These are phyloP conservation scores for Batillaria attramentaria DNA, from an alignment of 1,140 invertebrate genomes.

Conservation along the genomic window DNA sequence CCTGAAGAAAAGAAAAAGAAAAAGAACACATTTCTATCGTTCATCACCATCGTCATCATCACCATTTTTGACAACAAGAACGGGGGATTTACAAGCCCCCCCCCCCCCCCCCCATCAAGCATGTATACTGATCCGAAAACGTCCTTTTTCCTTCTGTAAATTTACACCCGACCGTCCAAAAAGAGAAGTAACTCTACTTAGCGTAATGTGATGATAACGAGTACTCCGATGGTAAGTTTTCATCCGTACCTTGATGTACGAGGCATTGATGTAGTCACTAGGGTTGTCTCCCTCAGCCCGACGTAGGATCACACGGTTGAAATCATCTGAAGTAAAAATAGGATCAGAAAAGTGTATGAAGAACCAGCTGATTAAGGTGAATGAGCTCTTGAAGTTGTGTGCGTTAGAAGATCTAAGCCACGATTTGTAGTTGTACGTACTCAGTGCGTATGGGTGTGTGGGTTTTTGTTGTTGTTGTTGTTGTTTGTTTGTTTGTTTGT, in stretches of 20 bases:
- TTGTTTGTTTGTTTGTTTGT: not conserved
- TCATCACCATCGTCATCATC: too few relatives aligned
- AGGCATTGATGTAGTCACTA: slow-evolving; percentile 44
- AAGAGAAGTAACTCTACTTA: slow-evolving; percentile 1
- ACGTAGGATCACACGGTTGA: slow-evolving; percentile 32
- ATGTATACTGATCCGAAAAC: not conserved
- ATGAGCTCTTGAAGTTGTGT: not conserved
- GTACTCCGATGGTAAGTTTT: too few relatives aligned
- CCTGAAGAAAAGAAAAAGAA: slow-evolving; percentile 73
- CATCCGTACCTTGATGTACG: slow-evolving; percentile 43
- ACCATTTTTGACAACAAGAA: not conserved
- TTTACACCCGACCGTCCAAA: not conserved
- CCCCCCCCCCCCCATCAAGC: too few relatives aligned
- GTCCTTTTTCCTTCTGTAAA: not conserved
- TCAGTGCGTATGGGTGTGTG: not conserved
- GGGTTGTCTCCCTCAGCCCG: not conserved
- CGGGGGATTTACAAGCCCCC: too few relatives aligned
- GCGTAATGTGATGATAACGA: too few relatives aligned
- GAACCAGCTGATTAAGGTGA: too few relatives aligned
- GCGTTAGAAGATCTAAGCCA: not conserved
- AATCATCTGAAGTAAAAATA: slow-evolving; percentile 30
- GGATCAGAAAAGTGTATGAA: not conserved
- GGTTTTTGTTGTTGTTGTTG: not conserved
- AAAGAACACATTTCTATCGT: not conserved
- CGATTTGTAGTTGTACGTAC: not conserved